These are phyloP conservation scores for Epinotia brunnichana DNA, from an alignment of 2,888 invertebrate genomes.

Conservation along the genomic window DNA sequence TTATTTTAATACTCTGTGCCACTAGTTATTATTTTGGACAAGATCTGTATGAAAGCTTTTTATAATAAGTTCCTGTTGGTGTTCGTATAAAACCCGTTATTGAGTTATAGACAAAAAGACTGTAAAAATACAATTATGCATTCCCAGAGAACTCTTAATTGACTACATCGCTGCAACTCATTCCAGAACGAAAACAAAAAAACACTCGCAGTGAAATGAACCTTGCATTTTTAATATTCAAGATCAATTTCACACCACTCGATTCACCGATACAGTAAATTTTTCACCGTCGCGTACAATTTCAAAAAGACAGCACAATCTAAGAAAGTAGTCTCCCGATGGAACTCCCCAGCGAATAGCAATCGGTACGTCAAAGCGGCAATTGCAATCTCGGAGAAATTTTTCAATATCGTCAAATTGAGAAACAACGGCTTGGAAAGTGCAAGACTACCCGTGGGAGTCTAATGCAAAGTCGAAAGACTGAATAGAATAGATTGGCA, in stretches of 20 bases:
- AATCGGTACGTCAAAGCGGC: slow-evolving; percentile 57
- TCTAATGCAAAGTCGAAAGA: slow-evolving; percentile 40
- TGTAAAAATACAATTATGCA: not conserved
- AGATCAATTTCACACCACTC: slow-evolving; percentile 40
- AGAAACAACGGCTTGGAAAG: slow-evolving; percentile 53
- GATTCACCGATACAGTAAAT: slow-evolving; percentile 48
- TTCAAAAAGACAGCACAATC: slow-evolving; percentile 61
- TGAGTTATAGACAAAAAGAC: not conserved
- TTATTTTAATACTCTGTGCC: too few species aligned
- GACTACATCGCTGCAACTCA: not conserved
- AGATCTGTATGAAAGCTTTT: too few species aligned
- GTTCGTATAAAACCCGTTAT: not conserved
- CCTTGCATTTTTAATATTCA: slow-evolving; percentile 38
- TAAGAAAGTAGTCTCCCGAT: slow-evolving; percentile 57
- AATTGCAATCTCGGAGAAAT: slow-evolving; percentile 60
- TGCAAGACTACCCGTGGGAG: slow-evolving; percentile 45
- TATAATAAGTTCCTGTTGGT: too few species aligned
- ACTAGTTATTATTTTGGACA: too few species aligned
- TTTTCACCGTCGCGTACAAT: slow-evolving; percentile 60
- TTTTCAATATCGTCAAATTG: slow-evolving; percentile 61
- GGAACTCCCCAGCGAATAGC: slow-evolving; percentile 53
- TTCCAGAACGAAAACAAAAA: not conserved
- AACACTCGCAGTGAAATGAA: not conserved
- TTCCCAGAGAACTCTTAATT: not conserved
- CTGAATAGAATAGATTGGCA: slow-evolving; percentile 34